Conservation (phyloP, 1,140 invertebrate species). For the Wiebesia pumilae region DNA sequence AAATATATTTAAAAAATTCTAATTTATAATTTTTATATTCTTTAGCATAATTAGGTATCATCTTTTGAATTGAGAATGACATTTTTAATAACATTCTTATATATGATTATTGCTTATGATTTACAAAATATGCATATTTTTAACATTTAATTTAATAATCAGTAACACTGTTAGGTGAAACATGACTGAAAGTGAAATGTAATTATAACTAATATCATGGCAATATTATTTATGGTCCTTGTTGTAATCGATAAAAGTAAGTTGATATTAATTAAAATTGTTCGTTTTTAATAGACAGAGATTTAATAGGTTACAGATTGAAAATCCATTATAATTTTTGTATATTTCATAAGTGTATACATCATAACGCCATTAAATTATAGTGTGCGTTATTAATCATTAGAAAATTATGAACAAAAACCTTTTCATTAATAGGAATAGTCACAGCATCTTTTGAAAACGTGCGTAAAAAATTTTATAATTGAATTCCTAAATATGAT, state of each 20-base stretch:
- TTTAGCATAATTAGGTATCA: background rate
- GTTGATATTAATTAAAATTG: background rate
- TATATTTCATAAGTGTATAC: background rate
- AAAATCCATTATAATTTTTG: constrained; percentile 1
- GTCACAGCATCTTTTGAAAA: background rate
- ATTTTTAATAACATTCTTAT: background rate
- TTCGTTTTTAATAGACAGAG: background rate
- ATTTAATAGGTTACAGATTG: background rate
- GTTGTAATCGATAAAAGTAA: background rate
- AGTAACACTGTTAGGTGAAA: constrained; percentile 5
- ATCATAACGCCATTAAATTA: background rate
- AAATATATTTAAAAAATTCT: background rate
- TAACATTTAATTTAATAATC: constrained; percentile 32
- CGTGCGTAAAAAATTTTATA: background rate
- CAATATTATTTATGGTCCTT: constrained; percentile 7
- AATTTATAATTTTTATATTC: background rate
- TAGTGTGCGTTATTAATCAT: background rate
- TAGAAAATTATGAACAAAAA: background rate
- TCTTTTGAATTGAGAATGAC: background rate
- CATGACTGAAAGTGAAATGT: background rate
- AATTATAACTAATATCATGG: background rate
- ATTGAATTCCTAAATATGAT: background rate
- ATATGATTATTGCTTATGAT: background rate
- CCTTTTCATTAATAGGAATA: background rate
- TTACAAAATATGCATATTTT: background rate